These are phyloP conservation scores for Folsomia candida DNA, from an alignment of 2,888 invertebrate species.

Conservation along the genomic window DNA sequence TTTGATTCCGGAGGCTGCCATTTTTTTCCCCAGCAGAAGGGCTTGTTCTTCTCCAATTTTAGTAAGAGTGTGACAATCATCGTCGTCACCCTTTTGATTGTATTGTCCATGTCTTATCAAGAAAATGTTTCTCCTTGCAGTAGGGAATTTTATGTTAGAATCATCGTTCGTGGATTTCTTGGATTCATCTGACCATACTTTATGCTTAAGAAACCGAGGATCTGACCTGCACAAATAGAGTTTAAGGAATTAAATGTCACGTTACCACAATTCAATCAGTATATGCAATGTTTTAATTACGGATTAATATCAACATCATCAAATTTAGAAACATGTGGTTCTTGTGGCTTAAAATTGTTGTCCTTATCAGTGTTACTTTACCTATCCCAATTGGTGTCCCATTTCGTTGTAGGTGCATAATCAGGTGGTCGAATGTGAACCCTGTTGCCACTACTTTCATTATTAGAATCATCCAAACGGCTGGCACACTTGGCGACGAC, in stretches of 20 bases:
- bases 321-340: too few relatives aligned
- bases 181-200: background rate
- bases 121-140: conserved; percentile 73
- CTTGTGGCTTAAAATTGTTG: background rate
- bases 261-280: too few relatives aligned
- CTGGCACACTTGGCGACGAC: conserved; percentile 2
- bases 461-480: background rate
- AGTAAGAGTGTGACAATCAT: conserved; percentile 65
- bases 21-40: conserved; percentile 72
- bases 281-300: too few relatives aligned
- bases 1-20: conserved; percentile 72
- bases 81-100: conserved; percentile 69
- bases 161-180: conserved; percentile 59
- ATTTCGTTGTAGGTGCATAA: conserved; percentile 57
- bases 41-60: conserved; percentile 78
- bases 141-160: conserved; percentile 62
- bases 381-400: conserved; percentile 90
- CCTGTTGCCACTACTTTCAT: background rate
- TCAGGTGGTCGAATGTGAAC: conserved; percentile 17
- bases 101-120: conserved; percentile 95
- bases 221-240: background rate
- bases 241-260: background rate
- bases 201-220: background rate
- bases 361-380: conserved; percentile 55
- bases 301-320: too few relatives aligned